These are phyloP conservation scores for Hermaeophaga mercurialis DNA, from an alignment of 2,888 invertebrate species.

Conservation along the genomic window DNA sequence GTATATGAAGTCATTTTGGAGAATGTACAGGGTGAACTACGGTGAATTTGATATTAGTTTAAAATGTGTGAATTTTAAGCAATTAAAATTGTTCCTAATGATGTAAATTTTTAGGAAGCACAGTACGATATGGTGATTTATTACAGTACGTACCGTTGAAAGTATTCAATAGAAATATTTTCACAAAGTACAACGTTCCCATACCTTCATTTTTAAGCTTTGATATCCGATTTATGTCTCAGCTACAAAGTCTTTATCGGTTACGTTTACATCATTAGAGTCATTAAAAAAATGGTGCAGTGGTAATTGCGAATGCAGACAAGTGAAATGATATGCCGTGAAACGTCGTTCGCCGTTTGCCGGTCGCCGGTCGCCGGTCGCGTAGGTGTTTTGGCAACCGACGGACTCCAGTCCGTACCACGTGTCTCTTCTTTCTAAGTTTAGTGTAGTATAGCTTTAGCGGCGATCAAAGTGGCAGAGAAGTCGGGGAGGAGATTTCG, in stretches of 20 bases:
- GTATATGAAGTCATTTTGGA: too few relatives aligned
- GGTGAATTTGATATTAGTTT: too few relatives aligned
- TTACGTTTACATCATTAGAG: slow-evolving; percentile 30
- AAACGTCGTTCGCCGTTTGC: slow-evolving; percentile 25
- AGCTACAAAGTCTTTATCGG: slow-evolving; percentile 34
- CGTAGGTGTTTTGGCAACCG: slow-evolving; percentile 36
- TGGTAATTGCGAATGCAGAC: slow-evolving; percentile 34
- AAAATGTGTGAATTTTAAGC: too few relatives aligned
- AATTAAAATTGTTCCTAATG: too few relatives aligned
- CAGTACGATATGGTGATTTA: too few relatives aligned
- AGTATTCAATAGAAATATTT: too few relatives aligned
- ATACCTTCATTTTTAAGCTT: too few relatives aligned
- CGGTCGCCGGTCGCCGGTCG: slow-evolving; percentile 4
- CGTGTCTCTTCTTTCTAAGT: slow-evolving; percentile 23
- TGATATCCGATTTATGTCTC: slow-evolving; percentile 22
- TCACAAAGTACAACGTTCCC: too few relatives aligned
- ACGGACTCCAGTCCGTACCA: slow-evolving; percentile 6
- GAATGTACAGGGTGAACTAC: too few relatives aligned
- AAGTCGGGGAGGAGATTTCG: slow-evolving; percentile 9
- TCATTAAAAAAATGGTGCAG: slow-evolving; percentile 28
- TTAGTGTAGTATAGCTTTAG: slow-evolving; percentile 34
- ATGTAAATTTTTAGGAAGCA: too few relatives aligned
- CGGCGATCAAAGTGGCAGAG: slow-evolving; percentile 18
- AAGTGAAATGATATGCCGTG: slow-evolving; percentile 35
- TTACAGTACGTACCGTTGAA: too few relatives aligned